Evolutionary conservation across 2,113 vertebrate genomes (phyloP), one percentile per base, ranked within the genome.

Genomic region (Sylvilagus bachmani): DNA sequence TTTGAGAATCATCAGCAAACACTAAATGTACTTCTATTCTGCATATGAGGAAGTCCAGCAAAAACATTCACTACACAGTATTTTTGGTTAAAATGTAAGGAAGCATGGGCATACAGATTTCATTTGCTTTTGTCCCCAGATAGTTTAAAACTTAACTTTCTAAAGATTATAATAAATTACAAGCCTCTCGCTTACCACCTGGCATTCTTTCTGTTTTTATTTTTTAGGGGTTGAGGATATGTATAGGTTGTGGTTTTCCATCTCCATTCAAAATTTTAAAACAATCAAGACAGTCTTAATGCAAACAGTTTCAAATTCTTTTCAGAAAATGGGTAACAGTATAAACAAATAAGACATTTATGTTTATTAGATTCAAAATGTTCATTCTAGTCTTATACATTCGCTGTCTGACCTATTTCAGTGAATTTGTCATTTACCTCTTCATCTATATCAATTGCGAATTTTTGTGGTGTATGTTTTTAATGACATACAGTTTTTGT

Each of bases 381-480:
- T 81, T 88, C 17, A 71, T 73, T 79, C 29, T 77, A 49, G 2
- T 79, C 49, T 69, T 73, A 69, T 51, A 21, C 0, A 9, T 84
- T 31, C 44, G 9, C 2, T 58, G 4, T 88, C 70, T 81, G 58
- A 86, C 70, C 6, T 90, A 78, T 86, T 38, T 85, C 44, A 53
- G 19, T 95, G 58, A 69, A 79, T 67, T 66, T 81, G 31, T 6
- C 24, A 64, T 62, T 73, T 73, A 88, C 6, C 25, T 73, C 8
- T 82, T 91, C 13, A 81, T 27, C 53, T 51, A n/a, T 3, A 81
- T 69, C 17, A 10, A 71, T 31, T 64, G 38, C 25, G n/a, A 81
- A 24, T 88, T 91, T 93, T 87, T 44, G 38, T 78, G n/a, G 16
- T 89, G 0, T 29, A 66, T 64, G 93, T 91, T 88, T 90, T 91